Conservation (phyloP, 2,888 invertebrate genomes). For the Erebia aethiops region DNA sequence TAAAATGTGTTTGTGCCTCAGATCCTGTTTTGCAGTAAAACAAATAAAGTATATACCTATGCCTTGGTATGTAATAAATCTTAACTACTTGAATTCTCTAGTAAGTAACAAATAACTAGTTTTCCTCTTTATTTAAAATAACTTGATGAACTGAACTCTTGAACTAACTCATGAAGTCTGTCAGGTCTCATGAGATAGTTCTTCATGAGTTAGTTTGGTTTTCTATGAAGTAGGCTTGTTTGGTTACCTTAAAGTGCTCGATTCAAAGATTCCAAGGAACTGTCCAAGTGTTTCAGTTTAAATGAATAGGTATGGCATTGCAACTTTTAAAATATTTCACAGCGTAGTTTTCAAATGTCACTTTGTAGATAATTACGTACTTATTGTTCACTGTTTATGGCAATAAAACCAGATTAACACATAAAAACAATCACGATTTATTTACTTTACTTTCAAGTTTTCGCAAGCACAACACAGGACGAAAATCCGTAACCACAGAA, state of each 20-base stretch:
- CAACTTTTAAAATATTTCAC: slow-evolving; percentile 8
- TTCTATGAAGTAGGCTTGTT: neutral
- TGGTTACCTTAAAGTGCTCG: slow-evolving; percentile 7
- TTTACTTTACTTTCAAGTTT: neutral
- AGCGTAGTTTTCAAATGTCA: neutral
- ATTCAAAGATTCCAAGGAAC: slow-evolving; percentile 11
- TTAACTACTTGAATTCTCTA: neutral
- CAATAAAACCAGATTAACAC: slow-evolving; percentile 22
- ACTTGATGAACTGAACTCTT: neutral
- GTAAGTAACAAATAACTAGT: neutral
- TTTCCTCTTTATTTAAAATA: neutral
- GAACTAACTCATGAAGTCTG: neutral
- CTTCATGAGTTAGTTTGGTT: neutral
- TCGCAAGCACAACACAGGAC: neutral
- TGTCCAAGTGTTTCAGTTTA: neutral
- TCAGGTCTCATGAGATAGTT: neutral
- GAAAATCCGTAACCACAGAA: too few relatives aligned
- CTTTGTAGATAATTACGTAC: neutral
- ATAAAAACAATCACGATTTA: slow-evolving; percentile 22
- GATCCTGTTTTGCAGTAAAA: neutral
- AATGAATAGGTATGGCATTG: neutral
- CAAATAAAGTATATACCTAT: too few relatives aligned
- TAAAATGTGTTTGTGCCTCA: too few relatives aligned
- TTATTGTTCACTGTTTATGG: neutral
- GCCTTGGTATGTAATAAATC: neutral